Percentiles rank a stretch among this genome's conserved stretches.
Conservation (phyloP, 2,888 invertebrate genomes). For the Drosophila neonasuta region DNA sequence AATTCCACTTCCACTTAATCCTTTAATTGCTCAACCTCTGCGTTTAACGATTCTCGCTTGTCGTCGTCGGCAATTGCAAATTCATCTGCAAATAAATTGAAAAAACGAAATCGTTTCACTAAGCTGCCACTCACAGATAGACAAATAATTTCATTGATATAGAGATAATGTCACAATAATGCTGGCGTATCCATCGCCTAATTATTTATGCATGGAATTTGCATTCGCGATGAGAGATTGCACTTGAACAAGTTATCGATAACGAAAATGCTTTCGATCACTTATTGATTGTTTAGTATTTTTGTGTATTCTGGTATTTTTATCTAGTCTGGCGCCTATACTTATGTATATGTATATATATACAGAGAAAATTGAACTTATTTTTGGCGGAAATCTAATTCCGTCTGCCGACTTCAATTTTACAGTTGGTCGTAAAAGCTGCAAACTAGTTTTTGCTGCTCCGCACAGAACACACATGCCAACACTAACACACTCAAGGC, state of each 20-base stretch:
- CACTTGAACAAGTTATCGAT: background rate
- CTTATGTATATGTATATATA: background rate
- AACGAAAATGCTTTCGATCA: background rate
- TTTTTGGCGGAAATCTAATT: slow-evolving; percentile 34
- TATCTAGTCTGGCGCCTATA: background rate
- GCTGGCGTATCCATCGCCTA: background rate
- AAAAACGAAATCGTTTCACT: slow-evolving; percentile 1
- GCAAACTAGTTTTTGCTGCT: slow-evolving; percentile 8
- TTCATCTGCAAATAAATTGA: slow-evolving; percentile 40
- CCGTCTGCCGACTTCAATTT: slow-evolving; percentile 31
- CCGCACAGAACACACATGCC: background rate
- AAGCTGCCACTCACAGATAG: background rate
- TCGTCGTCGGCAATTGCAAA: slow-evolving; percentile 2
- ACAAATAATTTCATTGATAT: background rate
- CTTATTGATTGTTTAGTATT: background rate
- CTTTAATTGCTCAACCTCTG: slow-evolving; percentile 38
- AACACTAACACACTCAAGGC: background rate
- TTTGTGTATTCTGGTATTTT: background rate
- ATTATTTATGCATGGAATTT: background rate
- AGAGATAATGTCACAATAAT: background rate
- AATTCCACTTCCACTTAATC: slow-evolving; percentile 29
- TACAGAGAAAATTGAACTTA: slow-evolving; percentile 5
- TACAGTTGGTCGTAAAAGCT: slow-evolving; percentile 25
- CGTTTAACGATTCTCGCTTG: slow-evolving; percentile 24
- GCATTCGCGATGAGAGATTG: background rate